A percentile compares a stretch with the other conserved stretches of the same genome.
Evolutionary conservation across 1,140 invertebrate genomes (phyloP).

Genomic region (Drosophila biarmipes): DNA sequence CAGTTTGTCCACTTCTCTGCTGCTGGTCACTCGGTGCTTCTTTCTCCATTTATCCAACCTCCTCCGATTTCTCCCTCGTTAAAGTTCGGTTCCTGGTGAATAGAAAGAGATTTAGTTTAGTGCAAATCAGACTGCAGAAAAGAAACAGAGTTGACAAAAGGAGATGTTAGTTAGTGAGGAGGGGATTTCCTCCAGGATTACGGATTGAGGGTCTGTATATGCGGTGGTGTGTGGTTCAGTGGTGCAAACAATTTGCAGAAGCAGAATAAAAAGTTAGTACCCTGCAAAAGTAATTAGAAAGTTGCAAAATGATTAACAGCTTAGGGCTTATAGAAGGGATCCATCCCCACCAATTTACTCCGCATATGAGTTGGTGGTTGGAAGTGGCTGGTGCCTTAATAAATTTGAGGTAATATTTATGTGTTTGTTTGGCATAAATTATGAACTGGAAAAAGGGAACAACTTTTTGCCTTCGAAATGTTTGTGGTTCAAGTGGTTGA

Average conservation of each 20-base stretch:
- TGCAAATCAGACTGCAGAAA: conserved; percentile 33
- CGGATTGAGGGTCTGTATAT: neutral
- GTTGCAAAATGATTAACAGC: conserved; percentile 72
- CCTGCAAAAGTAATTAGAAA: conserved; percentile 76
- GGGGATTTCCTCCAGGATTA: neutral
- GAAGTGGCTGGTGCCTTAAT: conserved; percentile 38
- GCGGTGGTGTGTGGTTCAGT: conserved; percentile 23
- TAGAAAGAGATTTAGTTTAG: conserved; percentile 80
- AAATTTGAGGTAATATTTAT: conserved; percentile 65
- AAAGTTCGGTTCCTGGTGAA: conserved; percentile 60
- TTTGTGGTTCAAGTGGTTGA: conserved; percentile 69
- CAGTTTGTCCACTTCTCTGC: conserved; percentile 23
- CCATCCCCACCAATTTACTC: conserved; percentile 9
- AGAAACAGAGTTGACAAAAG: conserved; percentile 13
- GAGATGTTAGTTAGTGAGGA: neutral
- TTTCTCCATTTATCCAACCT: neutral
- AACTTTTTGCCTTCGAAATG: conserved; percentile 42
- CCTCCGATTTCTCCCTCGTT: conserved; percentile 12
- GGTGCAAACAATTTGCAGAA: conserved; percentile 64
- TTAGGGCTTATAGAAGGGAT: conserved; percentile 3
- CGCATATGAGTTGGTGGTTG: conserved; percentile 11
- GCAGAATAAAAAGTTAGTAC: conserved; percentile 53
- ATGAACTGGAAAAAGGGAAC: conserved; percentile 41
- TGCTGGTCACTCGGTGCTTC: conserved; percentile 3
- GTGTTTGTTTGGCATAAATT: conserved; percentile 55